Evolutionary conservation across 2,113 vertebrate species (phyloP).

Genomic region (Poecile atricapillus): DNA sequence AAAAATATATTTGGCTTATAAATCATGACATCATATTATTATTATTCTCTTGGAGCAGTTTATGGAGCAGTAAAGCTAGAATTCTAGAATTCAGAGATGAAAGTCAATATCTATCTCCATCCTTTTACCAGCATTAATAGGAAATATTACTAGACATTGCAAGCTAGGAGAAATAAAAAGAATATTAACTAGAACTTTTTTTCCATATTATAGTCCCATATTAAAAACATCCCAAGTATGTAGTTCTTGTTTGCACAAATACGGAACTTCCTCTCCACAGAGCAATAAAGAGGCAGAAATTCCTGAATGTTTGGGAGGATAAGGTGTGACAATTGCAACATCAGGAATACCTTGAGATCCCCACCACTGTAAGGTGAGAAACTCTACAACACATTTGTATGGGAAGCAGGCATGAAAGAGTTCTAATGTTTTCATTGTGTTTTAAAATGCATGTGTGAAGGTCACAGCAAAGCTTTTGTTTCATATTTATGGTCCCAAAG

Average conservation of each 20-base stretch:
- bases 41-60: conserved; percentile 60
- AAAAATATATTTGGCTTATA: conserved; percentile 41
- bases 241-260: neutral
- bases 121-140: conserved; percentile 3
- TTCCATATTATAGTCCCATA: neutral
- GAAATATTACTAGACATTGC: conserved; percentile 21
- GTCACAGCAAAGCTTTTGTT: neutral
- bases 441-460: neutral
- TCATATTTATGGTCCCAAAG: neutral
- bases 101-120: conserved; percentile 41
- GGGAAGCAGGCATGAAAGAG: neutral
- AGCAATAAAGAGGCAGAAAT: neutral
- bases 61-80: conserved; percentile 52
- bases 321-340: neutral
- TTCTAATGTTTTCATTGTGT: neutral
- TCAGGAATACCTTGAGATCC: neutral
- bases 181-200: conserved; percentile 37
- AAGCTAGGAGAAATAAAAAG: conserved; percentile 14
- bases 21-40: conserved; percentile 48
- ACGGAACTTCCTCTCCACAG: neutral
- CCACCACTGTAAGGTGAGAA: neutral
- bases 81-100: conserved; percentile 14
- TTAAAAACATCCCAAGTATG: neutral
- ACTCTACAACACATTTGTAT: neutral
- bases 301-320: neutral